A percentile compares a stretch with the other conserved stretches of the same genome.
Conservation (phyloP, 2,888 invertebrate species). For the Punctoribates punctum region DNA sequence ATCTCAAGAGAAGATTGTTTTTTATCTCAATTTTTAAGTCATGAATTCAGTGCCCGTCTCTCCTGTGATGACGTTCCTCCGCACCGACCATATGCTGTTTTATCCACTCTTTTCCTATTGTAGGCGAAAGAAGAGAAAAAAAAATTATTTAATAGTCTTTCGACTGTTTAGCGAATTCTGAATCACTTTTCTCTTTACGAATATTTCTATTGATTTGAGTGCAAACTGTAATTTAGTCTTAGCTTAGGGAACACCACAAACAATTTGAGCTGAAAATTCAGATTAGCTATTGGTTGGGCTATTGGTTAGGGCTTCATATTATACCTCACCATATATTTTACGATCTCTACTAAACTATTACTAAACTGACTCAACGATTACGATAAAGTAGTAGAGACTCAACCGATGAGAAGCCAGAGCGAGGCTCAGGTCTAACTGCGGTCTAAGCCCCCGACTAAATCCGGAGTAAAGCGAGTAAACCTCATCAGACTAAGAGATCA, state of each 20-base stretch:
- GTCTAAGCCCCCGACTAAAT: constrained; percentile 2
- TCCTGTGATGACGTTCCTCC: no score
- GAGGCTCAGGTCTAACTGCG: background rate
- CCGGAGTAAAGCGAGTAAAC: background rate
- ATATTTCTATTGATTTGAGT: constrained; percentile 12
- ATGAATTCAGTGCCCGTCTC: no score
- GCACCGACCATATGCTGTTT: background rate
- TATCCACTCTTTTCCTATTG: background rate
- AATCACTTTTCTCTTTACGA: background rate
- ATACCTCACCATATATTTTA: background rate
- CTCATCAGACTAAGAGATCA: constrained; percentile 37
- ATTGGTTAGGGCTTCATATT: background rate
- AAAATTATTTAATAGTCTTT: constrained; percentile 2
- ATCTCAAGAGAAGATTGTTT: no score
- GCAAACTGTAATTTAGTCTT: constrained; percentile 22
- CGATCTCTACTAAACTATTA: constrained; percentile 23
- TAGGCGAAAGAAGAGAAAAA: no score
- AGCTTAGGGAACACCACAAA: background rate
- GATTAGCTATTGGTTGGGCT: constrained; percentile 30
- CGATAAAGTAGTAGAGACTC: background rate
- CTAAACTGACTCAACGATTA: background rate
- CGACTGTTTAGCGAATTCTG: background rate
- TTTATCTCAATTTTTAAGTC: no score
- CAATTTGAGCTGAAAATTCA: constrained; percentile 2
- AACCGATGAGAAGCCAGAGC: background rate